Conservation (phyloP, 2,888 invertebrate genomes). For the Suillia variegata region DNA sequence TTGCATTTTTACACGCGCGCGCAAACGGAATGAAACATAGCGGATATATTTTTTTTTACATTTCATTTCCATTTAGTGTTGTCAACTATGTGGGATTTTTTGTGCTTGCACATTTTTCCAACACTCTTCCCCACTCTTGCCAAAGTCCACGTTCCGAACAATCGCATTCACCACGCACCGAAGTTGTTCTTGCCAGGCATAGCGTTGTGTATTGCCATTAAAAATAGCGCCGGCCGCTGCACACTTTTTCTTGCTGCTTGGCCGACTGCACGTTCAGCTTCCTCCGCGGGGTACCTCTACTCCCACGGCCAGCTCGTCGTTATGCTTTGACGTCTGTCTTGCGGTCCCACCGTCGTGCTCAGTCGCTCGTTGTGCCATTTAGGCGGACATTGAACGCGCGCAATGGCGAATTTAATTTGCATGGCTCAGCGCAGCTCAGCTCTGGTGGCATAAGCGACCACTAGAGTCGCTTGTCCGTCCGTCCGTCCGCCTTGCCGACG, state of each 20-base stretch:
- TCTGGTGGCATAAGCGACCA: neutral
- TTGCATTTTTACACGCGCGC: neutral
- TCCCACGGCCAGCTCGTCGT: too few relatives aligned
- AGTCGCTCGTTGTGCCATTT: neutral
- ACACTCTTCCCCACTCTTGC: too few relatives aligned
- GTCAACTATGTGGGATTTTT: neutral
- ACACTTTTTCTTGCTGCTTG: neutral
- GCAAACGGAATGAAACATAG: neutral
- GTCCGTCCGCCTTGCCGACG: too few relatives aligned
- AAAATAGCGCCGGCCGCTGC: too few relatives aligned
- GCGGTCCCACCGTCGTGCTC: neutral
- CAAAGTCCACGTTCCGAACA: too few relatives aligned
- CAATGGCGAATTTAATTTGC: neutral
- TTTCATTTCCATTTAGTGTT: neutral
- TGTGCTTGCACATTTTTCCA: neutral
- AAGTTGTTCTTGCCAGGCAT: too few relatives aligned
- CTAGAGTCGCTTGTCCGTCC: neutral
- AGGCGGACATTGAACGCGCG: neutral
- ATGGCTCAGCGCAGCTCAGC: neutral
- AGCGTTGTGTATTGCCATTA: too few relatives aligned
- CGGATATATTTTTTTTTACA: neutral
- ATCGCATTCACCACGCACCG: too few relatives aligned
- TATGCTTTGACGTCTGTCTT: neutral
- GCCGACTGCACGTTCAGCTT: neutral
- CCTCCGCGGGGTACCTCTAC: too few relatives aligned